Conservation (phyloP, 2,888 invertebrate species). For the Acrocera orbiculus region DNA sequence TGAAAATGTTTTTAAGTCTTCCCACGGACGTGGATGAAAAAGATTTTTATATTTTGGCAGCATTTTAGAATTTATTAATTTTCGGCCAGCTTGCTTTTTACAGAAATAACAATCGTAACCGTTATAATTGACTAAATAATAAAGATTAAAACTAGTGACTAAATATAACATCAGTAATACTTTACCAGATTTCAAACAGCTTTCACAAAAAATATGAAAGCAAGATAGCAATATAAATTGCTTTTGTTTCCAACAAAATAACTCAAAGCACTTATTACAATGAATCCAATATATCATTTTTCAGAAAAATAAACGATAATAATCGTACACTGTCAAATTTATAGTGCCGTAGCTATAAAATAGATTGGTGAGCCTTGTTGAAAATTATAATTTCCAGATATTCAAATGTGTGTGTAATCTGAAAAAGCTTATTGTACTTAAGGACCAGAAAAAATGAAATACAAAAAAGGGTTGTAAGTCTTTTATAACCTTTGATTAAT, state of each 20-base stretch:
- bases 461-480: too few relatives aligned
- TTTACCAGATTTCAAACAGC: not conserved
- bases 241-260: not conserved
- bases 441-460: too few relatives aligned
- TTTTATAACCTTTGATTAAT: too few relatives aligned
- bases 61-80: not conserved
- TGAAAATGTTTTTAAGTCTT: not conserved
- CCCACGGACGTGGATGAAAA: not conserved
- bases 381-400: too few relatives aligned
- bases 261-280: slow-evolving; percentile 3
- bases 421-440: too few relatives aligned
- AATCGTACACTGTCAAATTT: too few relatives aligned
- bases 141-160: not conserved
- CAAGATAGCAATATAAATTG: not conserved
- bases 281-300: slow-evolving; percentile 4
- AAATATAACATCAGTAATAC: not conserved
- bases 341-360: too few relatives aligned
- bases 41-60: not conserved
- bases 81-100: not conserved
- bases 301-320: not conserved
- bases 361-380: too few relatives aligned
- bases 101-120: not conserved
- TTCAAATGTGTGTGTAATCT: too few relatives aligned
- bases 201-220: slow-evolving; percentile 2
- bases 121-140: not conserved